Conservation (phyloP, 2,113 vertebrate genomes). For the Lepisosteus oculatus region DNA sequence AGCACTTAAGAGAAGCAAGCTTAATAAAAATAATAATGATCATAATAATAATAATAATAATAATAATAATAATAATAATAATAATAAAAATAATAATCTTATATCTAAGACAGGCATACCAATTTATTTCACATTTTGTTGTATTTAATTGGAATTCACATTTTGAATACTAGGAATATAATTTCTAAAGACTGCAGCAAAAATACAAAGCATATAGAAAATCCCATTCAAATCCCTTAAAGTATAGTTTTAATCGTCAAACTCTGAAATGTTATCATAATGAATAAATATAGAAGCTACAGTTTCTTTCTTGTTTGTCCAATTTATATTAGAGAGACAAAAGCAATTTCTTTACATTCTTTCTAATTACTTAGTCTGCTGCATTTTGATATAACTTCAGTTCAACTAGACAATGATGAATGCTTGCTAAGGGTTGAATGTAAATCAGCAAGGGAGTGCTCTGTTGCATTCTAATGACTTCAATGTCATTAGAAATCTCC, state of each 20-base stretch:
- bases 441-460: slow-evolving; percentile 27
- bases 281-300: slow-evolving; percentile 24
- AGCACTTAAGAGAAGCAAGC: too few relatives aligned
- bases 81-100: too few relatives aligned
- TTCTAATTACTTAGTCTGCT: slow-evolving; percentile 24
- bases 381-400: slow-evolving; percentile 33
- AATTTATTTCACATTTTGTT: too few relatives aligned
- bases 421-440: slow-evolving; percentile 32
- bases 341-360: slow-evolving; percentile 33
- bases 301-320: slow-evolving; percentile 32
- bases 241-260: background rate
- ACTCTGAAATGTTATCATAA: slow-evolving; percentile 20
- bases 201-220: too few relatives aligned
- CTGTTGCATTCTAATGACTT: slow-evolving; percentile 20
- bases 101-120: too few relatives aligned
- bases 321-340: slow-evolving; percentile 26
- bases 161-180: too few relatives aligned
- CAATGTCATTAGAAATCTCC: slow-evolving; percentile 18
- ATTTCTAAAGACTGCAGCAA: too few relatives aligned
- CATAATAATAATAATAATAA: too few relatives aligned
- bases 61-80: too few relatives aligned
- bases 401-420: slow-evolving; percentile 42
- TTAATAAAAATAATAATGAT: too few relatives aligned
- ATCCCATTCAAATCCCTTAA: background rate
- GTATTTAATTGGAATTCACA: too few relatives aligned